Percentiles rank a stretch among this genome's conserved stretches.
These are phyloP conservation scores for Pterois miles DNA, from an alignment of 2,797 vertebrate genomes.

Conservation along the genomic window DNA sequence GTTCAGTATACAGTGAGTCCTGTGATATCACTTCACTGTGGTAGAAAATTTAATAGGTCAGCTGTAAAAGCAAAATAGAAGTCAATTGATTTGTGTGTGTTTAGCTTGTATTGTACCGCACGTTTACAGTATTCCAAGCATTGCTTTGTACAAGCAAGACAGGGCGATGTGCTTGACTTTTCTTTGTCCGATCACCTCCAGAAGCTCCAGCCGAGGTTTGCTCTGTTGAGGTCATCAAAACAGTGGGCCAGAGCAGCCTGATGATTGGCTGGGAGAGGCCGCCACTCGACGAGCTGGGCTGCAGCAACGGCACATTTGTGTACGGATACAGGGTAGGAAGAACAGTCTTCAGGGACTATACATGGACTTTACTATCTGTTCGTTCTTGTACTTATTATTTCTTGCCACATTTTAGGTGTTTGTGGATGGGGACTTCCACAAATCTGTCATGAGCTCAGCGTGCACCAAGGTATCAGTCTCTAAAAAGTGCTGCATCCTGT, in stretches of 20 bases:
- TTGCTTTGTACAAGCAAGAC: neutral
- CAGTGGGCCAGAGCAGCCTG: constrained; percentile 74
- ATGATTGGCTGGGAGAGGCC: constrained; percentile 81
- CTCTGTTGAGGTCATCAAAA: constrained; percentile 77
- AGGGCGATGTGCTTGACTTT: neutral
- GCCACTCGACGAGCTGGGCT: constrained; percentile 74
- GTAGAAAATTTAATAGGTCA: neutral
- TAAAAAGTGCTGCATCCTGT: neutral
- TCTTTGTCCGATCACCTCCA: constrained; percentile 40
- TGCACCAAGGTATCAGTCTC: constrained; percentile 67
- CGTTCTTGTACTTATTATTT: neutral
- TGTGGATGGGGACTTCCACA: constrained; percentile 67
- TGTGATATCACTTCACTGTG: neutral
- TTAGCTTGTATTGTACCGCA: neutral
- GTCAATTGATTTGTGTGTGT: neutral
- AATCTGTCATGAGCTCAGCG: constrained; percentile 74
- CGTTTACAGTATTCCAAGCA: neutral
- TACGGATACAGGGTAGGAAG: constrained; percentile 79
- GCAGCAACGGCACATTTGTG: constrained; percentile 77
- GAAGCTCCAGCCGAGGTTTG: constrained; percentile 73
- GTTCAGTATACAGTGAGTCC: neutral
- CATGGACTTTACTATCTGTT: neutral
- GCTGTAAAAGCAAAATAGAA: neutral
- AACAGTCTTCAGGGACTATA: neutral
- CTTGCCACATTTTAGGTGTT: constrained; percentile 51